Base-by-base conservation (phyloP, 1,140 invertebrate genomes). In the Argopecten irradians region DNA sequence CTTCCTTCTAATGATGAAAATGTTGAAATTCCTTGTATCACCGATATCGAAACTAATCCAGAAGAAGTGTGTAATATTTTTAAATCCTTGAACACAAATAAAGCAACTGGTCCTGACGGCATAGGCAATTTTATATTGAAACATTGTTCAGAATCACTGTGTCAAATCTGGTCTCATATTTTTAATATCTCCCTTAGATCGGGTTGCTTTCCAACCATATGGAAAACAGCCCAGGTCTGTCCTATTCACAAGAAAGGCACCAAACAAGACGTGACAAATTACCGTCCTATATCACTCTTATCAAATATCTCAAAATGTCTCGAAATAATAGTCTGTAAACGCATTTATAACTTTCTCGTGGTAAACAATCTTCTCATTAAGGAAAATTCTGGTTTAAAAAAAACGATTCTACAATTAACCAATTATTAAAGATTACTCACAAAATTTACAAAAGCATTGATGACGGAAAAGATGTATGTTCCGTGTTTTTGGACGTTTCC, bases 321-420 rank as follows among this genome's bases (percentile, higher is more conserved):
- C 28, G 83, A 84, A 36, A 35, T 35, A 84, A 84, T 84, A 5
- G 36, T 84, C 5, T 84, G 35, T 19, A 84, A 84, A 22, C 22
- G 22, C 28, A 84, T 84, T 14, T 84, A 84, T 84, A 34, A 84
- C 2, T 84, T 84, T 35, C 28, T 34, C 22, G 28, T n/a, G 1
- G 16, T 19, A n/a, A 34, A 84, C 35, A 36, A 35, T 8, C 9
- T 84, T 9, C 83, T 84, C n/a, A 84, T 84, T 14, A 34, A 34
- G 13, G 83, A 84, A 36, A 84, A 84, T 19, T 84, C 83, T 8
- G 34, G 3, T n/a, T 84, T 32, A 19, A 33, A 84, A 34, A 34
- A 34, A 84, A 84, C 33, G 83, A 84, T 33, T 84, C 83, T 32
- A 84, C 83, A 2, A 32, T 84, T 32, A 84, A 32, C 32, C 83